These are phyloP conservation scores for Tetragonisca angustula DNA, from an alignment of 2,888 invertebrate genomes.

Conservation along the genomic window DNA sequence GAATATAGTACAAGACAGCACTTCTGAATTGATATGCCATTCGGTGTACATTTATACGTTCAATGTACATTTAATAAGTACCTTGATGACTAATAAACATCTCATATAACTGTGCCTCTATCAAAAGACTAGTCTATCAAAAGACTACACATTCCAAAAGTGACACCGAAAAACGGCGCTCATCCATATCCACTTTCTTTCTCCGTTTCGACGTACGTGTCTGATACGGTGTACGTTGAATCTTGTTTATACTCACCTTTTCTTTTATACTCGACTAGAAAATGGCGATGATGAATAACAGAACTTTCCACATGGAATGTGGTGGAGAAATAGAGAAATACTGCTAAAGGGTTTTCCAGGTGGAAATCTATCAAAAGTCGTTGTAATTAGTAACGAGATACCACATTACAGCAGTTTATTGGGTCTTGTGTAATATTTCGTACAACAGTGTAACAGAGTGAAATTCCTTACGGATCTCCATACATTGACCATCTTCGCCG, in stretches of 20 bases:
- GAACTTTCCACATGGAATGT: neutral
- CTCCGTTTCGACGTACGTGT: neutral
- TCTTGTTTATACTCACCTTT: slow-evolving; percentile 4
- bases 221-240: neutral
- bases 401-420: slow-evolving; percentile 67
- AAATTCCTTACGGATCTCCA: slow-evolving; percentile 61
- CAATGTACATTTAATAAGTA: slow-evolving; percentile 69
- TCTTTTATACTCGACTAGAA: no score
- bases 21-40: slow-evolving; percentile 69
- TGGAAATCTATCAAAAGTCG: slow-evolving; percentile 18
- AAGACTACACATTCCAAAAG: neutral
- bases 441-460: slow-evolving; percentile 71
- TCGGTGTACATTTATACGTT: slow-evolving; percentile 64
- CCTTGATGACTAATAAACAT: slow-evolving; percentile 67
- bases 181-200: neutral
- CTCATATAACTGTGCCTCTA: slow-evolving; percentile 63
- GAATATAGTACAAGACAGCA: slow-evolving; percentile 68
- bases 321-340: neutral
- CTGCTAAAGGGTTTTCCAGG: neutral
- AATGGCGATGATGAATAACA: neutral
- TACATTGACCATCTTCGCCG: slow-evolving; percentile 54
- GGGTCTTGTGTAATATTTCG: slow-evolving; percentile 67
- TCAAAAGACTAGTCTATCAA: slow-evolving; percentile 19
- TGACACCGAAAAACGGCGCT: neutral
- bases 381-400: slow-evolving; percentile 55